A percentile compares a stretch with the other conserved stretches of the same genome.
Conservation (phyloP, 2,888 invertebrate species). For the Nephrotoma flavescens region DNA sequence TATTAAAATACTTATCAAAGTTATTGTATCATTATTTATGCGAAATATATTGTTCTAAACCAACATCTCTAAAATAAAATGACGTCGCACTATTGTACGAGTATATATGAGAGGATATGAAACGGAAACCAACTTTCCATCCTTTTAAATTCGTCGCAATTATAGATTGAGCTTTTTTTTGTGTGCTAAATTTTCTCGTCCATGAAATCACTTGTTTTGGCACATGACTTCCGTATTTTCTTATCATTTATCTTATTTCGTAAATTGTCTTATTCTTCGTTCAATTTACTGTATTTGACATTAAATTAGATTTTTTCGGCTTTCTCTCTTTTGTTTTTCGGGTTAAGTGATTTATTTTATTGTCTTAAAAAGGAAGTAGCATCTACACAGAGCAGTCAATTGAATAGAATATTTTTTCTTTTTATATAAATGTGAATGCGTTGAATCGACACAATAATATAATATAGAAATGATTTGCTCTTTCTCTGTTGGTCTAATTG, state of each 20-base stretch:
- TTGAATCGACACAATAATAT: not conserved
- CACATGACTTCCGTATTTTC: constrained; percentile 4
- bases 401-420: not conserved
- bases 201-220: constrained; percentile 6
- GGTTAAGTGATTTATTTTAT: not conserved
- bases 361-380: not conserved
- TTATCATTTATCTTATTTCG: constrained; percentile 1
- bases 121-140: not conserved
- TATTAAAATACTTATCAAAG: not conserved
- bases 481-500: not conserved
- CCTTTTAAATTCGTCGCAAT: not conserved
- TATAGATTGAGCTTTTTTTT: not conserved
- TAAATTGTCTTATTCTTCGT: not conserved
- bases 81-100: not conserved
- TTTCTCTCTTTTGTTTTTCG: not conserved
- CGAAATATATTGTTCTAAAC: not conserved
- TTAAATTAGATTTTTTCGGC: not conserved
- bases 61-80: not conserved
- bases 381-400: not conserved
- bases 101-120: not conserved
- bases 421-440: not conserved
- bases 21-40: not conserved
- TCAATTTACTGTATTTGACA: not conserved
- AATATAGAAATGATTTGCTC: not conserved
- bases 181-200: not conserved